phyloP scores from a whole-genome alignment of 2,113 vertebrate genomes.

The Conger conger region DNA sequence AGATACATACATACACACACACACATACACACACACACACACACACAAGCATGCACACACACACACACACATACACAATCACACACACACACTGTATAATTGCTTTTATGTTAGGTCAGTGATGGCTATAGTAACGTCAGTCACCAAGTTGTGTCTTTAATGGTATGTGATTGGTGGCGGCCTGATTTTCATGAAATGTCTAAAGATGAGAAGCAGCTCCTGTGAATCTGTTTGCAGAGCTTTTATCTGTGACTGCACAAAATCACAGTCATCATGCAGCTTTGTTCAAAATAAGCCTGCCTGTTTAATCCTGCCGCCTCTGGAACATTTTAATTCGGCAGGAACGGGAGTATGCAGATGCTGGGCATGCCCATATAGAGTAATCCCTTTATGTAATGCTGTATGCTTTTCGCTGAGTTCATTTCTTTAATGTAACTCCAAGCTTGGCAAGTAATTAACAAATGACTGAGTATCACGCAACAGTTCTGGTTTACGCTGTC shows the following conservation, averaged over 20 bases:
- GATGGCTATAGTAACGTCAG: no score
- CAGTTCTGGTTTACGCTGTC: neutral
- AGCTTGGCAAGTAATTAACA: neutral
- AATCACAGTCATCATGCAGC: neutral
- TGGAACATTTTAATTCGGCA: neutral
- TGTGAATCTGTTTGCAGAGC: neutral
- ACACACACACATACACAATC: no score
- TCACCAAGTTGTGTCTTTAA: neutral
- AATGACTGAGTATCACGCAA: neutral
- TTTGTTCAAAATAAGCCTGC: neutral
- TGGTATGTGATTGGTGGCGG: neutral
- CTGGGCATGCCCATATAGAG: neutral
- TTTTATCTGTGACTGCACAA: neutral
- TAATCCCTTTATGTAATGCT: neutral
- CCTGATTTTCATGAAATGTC: neutral
- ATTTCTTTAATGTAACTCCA: neutral
- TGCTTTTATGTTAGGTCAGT: neutral
- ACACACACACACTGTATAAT: neutral
- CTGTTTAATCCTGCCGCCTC: neutral
- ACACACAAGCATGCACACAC: no score
- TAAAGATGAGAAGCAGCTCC: neutral
- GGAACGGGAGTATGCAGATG: neutral
- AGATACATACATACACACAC: no score
- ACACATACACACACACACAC: no score
- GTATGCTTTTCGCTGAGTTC: neutral